Base-by-base conservation (phyloP, 2,113 vertebrate species). In the Microtus richardsoni region DNA sequence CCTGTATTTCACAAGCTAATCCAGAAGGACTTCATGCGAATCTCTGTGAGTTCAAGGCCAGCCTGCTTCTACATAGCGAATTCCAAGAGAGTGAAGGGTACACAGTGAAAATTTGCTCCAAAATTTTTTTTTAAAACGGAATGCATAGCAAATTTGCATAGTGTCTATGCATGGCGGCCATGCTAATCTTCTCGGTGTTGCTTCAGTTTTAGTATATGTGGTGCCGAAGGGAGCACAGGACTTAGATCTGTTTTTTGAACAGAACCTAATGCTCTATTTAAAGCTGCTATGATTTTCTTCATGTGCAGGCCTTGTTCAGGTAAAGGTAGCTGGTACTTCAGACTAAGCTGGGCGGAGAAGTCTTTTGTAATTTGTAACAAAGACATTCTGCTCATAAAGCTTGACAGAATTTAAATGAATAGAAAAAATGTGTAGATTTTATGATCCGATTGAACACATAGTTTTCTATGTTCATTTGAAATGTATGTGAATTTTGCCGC, bases 201-300 rank as follows among this genome's bases (percentile, higher is more conserved):
- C 28, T 68, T 2, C 66, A 33, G 30, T 33, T 68, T 68, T 68
- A 33, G 66, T 14, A 68, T 30, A 68, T 68, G 64, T 33, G 64
- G 12, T 68, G 64, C 30, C 11, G 11, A 68, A 16, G 30, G 3
- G 30, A 68, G 66, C 28, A 33, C 30, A 68, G 30, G 30, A 33
- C 30, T 33, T 33, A 68, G 66, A 68, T 68, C 66, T 64, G 16
- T 91, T 87, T 83, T 24, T 75, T 58, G 19, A n/a, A 83, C 77
- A 13, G 93, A 91, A 84, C 21, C 71, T 80, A 70, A 82, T 78
- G 28, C 22, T 82, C 71, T 77, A 86, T 74, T 91, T 88, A 41
- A 89, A 85, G 12, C 39, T 22, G n/a, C n/a, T 22, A 39, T 73
- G 19, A 22, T 73, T 9, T 73, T 39, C 21, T 73, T 41, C 17